Percentiles rank a stretch among this genome's conserved stretches.
Conservation (phyloP, 2,113 vertebrate genomes). For the Synodontis membranacea region DNA sequence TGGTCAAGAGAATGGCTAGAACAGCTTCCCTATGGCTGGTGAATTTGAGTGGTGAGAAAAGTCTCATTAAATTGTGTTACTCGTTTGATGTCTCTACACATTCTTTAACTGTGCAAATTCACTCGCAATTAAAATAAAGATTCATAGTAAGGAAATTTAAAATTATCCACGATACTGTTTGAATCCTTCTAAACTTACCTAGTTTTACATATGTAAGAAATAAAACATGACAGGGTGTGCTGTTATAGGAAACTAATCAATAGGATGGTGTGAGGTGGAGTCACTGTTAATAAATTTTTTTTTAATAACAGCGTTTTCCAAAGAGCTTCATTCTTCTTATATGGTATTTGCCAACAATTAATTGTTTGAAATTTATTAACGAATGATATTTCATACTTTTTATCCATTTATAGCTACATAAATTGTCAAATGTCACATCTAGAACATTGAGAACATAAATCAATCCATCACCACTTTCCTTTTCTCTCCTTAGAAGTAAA, state of each 20-base stretch:
- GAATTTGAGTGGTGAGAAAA: not conserved
- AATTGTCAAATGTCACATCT: not conserved
- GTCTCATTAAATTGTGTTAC: not conserved
- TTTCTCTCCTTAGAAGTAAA: not conserved
- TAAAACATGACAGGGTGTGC: not conserved
- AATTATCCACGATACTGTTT: not conserved
- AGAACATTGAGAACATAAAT: not conserved
- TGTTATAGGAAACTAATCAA: not conserved
- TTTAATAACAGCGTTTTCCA: not conserved
- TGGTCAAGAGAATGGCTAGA: not conserved
- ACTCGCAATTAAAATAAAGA: not conserved
- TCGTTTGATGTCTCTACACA: not conserved
- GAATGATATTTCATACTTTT: too few species aligned
- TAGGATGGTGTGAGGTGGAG: not conserved
- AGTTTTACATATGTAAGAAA: not conserved
- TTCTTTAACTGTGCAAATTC: not conserved
- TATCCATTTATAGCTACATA: not conserved
- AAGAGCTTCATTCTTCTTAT: not conserved
- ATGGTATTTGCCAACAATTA: not conserved
- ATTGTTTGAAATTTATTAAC: not conserved
- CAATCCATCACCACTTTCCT: not conserved
- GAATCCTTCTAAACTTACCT: not conserved
- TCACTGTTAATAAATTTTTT: not conserved
- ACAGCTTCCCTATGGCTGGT: not conserved
- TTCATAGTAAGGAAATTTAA: not conserved